Conservation (phyloP, 2,888 invertebrate species). For the Ormyrus nitidulus region DNA sequence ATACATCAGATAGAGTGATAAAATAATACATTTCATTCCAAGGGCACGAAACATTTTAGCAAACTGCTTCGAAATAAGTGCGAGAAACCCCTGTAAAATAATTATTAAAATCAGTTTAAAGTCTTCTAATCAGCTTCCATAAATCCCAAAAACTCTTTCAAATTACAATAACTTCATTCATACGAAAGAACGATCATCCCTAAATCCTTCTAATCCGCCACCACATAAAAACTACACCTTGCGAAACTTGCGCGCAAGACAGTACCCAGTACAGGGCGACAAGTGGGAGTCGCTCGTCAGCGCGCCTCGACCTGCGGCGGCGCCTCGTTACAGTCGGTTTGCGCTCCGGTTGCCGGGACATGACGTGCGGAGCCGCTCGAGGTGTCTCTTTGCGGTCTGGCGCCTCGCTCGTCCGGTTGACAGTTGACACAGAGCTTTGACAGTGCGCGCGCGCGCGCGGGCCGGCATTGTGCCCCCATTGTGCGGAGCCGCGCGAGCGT, state of each 20-base stretch:
- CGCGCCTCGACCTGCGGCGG: slow-evolving; percentile 25
- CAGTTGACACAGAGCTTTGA: slow-evolving; percentile 74
- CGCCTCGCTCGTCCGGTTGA: slow-evolving; percentile 67
- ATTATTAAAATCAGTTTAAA: no score
- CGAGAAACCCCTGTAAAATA: no score
- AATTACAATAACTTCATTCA: background rate
- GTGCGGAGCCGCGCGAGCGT: slow-evolving; percentile 71
- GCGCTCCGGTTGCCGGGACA: slow-evolving; percentile 37
- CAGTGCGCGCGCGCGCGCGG: slow-evolving; percentile 61
- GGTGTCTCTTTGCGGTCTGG: slow-evolving; percentile 60
- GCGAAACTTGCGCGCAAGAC: slow-evolving; percentile 5
- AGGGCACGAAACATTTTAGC: no score
- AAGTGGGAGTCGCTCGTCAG: slow-evolving; percentile 18
- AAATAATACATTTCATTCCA: no score
- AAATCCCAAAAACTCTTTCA: no score
- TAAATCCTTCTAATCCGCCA: background rate
- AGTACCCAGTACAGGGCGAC: background rate
- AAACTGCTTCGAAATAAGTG: no score
- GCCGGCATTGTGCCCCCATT: slow-evolving; percentile 64
- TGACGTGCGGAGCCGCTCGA: slow-evolving; percentile 19
- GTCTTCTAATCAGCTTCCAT: no score
- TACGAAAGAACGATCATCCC: background rate
- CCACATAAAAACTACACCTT: background rate
- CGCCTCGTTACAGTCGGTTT: slow-evolving; percentile 59
- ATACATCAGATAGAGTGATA: no score